phyloP scores from a whole-genome alignment of 2,888 invertebrate genomes.

The Meteorus cinctellus region DNA sequence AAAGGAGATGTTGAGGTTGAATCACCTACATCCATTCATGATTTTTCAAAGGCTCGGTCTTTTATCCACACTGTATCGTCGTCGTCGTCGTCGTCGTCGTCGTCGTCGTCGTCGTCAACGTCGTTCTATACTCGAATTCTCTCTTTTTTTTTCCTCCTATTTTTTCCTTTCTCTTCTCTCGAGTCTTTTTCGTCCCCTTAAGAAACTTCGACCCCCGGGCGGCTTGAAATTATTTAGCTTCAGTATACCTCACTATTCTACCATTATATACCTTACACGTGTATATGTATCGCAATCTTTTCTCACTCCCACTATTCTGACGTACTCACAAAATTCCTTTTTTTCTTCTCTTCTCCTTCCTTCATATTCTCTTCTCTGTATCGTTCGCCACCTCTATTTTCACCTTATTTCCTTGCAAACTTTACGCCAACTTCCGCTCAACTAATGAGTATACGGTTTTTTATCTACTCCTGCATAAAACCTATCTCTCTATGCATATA shows the following conservation, averaged over 20 bases:
- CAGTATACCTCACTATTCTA: conserved; percentile 35
- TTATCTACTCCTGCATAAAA: conserved; percentile 22
- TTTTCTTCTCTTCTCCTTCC: conserved; percentile 21
- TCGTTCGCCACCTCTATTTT: conserved; percentile 27
- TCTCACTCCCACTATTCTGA: conserved; percentile 22
- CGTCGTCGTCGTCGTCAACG: background rate
- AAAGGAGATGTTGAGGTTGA: conserved; percentile 29
- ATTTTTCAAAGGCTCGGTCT: conserved; percentile 59
- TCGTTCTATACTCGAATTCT: background rate
- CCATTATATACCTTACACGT: conserved; percentile 4
- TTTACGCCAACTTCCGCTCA: conserved; percentile 41
- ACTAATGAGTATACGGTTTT: conserved; percentile 37
- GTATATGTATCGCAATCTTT: conserved; percentile 30
- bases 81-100: background rate
- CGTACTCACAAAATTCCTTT: background rate
- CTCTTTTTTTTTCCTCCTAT: conserved; percentile 13
- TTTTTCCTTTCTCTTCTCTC: background rate
- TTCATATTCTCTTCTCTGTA: background rate
- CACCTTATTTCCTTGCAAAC: conserved; percentile 43
- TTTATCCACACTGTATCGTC: conserved; percentile 38
- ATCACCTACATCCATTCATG: conserved; percentile 61
- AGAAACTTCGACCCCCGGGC: conserved; percentile 39
- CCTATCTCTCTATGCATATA: background rate
- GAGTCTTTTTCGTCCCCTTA: conserved; percentile 26
- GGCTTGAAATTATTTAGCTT: conserved; percentile 53